A percentile compares a stretch with the other conserved stretches of the same genome.
These are phyloP conservation scores for Dipodomys ordii DNA, from an alignment of 2,113 vertebrate genomes.

Conservation along the genomic window DNA sequence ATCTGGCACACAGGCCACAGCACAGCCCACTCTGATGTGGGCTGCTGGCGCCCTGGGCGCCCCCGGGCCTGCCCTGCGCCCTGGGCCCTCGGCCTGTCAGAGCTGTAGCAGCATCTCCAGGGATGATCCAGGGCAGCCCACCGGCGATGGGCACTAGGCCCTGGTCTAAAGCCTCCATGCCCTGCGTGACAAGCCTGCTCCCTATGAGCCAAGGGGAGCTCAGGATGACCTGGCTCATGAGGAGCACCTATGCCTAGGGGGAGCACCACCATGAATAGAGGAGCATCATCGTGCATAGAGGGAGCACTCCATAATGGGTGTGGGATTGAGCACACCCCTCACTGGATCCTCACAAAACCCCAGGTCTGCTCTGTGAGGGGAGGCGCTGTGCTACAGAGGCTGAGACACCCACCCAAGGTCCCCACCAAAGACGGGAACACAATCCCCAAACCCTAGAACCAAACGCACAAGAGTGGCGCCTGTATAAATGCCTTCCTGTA, in stretches of 20 bases:
- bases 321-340: neutral
- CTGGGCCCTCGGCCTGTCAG: too few relatives aligned
- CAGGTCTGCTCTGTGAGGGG: neutral
- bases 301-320: neutral
- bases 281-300: neutral
- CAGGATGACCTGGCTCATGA: too few relatives aligned
- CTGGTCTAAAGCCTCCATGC: too few relatives aligned
- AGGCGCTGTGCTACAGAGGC: too few relatives aligned
- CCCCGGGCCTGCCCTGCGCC: too few relatives aligned
- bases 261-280: neutral
- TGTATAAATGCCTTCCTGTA: neutral
- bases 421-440: rapidly evolving
- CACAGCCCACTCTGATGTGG: rapidly evolving
- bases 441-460: neutral
- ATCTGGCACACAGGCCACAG: neutral
- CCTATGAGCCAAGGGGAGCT: neutral
- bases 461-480: neutral
- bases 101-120: too few relatives aligned
- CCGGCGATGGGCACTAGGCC: too few relatives aligned
- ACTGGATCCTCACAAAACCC: neutral
- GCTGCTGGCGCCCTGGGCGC: neutral
- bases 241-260: neutral
- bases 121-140: too few relatives aligned
- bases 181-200: too few relatives aligned
- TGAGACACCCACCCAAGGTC: neutral